Conservation (phyloP, 2,113 vertebrate genomes). For the Hucho hucho region DNA sequence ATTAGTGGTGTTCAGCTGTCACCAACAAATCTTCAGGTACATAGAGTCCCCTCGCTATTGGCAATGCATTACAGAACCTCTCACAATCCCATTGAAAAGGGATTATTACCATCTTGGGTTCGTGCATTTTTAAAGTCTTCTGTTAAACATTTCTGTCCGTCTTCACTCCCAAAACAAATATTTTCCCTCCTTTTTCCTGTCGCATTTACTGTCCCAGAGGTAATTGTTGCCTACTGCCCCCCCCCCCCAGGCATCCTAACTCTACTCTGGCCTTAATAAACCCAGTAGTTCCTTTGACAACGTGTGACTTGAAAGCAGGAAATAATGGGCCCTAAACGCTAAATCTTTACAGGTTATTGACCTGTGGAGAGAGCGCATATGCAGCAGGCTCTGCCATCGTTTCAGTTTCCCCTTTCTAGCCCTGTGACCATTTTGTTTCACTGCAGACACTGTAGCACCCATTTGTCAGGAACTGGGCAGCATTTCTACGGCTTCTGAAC, state of each 20-base stretch:
- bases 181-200: conserved; percentile 36
- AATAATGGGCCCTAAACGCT: conserved; percentile 77
- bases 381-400: conserved; percentile 29
- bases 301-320: conserved; percentile 77
- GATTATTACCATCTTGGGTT: too few species aligned
- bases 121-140: neutral
- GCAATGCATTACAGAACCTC: neutral
- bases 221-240: conserved; percentile 40
- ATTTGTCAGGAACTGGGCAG: neutral
- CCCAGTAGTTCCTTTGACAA: conserved; percentile 69
- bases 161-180: conserved; percentile 19
- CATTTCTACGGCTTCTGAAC: conserved; percentile 14
- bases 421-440: conserved; percentile 17
- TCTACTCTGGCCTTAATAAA: conserved; percentile 66
- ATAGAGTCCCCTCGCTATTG: neutral
- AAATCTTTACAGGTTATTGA: conserved; percentile 79
- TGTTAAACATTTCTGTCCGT: neutral
- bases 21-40: neutral
- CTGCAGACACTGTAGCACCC: neutral
- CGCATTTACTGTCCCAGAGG: conserved; percentile 48
- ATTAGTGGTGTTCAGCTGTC: neutral
- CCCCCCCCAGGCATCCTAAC: conserved; percentile 40
- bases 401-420: conserved; percentile 35
- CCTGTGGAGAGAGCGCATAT: conserved; percentile 44
- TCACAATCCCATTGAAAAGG: neutral